Base-by-base conservation (phyloP, 2,797 vertebrate genomes). In the Pteropus rufus region DNA sequence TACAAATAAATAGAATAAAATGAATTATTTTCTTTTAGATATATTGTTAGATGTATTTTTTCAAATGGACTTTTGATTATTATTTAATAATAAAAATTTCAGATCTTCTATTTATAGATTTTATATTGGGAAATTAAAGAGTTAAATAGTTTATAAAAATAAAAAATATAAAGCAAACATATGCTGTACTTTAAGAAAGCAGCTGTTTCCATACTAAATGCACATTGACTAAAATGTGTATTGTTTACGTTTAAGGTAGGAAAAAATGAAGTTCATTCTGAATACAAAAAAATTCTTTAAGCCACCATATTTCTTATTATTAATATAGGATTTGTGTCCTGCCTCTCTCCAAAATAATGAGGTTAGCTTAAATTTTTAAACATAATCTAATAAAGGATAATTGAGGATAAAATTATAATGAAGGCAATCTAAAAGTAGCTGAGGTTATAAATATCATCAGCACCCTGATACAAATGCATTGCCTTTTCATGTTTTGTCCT, bases 351-450 rank as follows among this genome's bases (percentile, higher is more conserved):
- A 88, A 79, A 96, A 90, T 82, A 83, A 89, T 76, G 88, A 96
- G 19, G 65, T 89, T 56, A 23, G 4, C 29, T 90, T 96, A 81
- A 93, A 92, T 81, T 90, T 96, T 96, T 96, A 92, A 94, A 85
- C n/a, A 96, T 87, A 90, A 90, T 84, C 21, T 80, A 93, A 95
- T 92, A 77, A 67, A 75, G 14, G 36, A 83, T 95, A 84, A 96
- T 73, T 84, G 70, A 92, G 41, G 34, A 96, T 96, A 46, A 97
- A 96, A 92, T 92, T 82, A 88, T 92, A 96, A 96, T 81, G 72
- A 96, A 94, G n/a, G 12, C 26, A 89, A 75, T 79, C 52, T 88
- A 56, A 94, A 91, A 54, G 52, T 67, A 70, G 54, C 49, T 56
- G 6, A 80, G 10, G 19, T 49, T 92, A 89, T 92, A 95, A 95